phyloP scores from a whole-genome alignment of 2,797 vertebrate species.

The Anabacerthia variegaticeps region DNA sequence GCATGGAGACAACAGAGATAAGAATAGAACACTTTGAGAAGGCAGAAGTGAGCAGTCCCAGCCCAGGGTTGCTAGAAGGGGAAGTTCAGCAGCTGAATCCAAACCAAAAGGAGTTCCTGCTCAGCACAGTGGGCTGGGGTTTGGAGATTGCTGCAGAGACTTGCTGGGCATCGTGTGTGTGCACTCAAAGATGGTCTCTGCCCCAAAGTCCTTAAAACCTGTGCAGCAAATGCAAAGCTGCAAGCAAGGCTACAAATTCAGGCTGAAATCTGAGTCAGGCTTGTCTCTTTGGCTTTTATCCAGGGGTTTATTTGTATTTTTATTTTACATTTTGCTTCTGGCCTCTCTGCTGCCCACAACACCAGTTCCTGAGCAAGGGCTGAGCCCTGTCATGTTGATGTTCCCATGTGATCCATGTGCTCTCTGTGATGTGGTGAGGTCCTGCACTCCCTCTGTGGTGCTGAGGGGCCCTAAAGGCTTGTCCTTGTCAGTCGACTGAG shows the following conservation, averaged over 20 bases:
- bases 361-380: accelerated
- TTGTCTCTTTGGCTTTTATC: background rate
- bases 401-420: accelerated
- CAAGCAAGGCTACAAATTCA: accelerated
- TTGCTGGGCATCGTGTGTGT: accelerated
- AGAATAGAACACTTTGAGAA: accelerated
- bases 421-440: accelerated
- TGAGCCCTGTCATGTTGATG: background rate
- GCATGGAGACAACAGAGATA: background rate
- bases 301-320: background rate
- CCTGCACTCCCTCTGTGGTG: background rate
- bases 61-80: background rate
- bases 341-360: accelerated
- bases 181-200: accelerated
- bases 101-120: background rate
- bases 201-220: accelerated
- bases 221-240: background rate
- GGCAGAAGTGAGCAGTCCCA: background rate
- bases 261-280: background rate
- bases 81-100: background rate
- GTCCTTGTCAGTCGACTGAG: background rate
- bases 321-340: background rate
- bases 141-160: accelerated
- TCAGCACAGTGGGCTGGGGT: background rate
- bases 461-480: background rate